These are phyloP conservation scores for Machimus rusticus DNA, from an alignment of 2,888 invertebrate species.

Conservation along the genomic window DNA sequence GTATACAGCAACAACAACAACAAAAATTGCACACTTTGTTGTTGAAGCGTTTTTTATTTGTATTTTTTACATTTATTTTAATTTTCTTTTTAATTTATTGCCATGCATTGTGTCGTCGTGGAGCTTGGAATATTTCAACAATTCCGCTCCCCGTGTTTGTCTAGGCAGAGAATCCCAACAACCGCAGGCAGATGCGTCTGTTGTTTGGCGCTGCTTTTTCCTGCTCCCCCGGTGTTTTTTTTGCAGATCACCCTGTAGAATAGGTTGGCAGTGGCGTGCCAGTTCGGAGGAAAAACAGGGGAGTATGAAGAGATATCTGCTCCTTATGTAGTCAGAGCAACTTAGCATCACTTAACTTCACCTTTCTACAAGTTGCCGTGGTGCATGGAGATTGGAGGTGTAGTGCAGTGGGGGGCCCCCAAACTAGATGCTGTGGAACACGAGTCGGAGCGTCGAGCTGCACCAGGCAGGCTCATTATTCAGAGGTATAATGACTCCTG, in stretches of 20 bases:
- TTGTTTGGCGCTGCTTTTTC: neutral
- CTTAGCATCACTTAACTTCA: slow-evolving; percentile 36
- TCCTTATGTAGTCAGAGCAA: slow-evolving; percentile 4
- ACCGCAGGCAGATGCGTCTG: slow-evolving; percentile 15
- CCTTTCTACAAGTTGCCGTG: slow-evolving; percentile 25
- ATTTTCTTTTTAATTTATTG: neutral
- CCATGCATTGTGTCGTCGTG: neutral
- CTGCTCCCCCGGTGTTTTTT: neutral
- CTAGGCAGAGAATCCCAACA: slow-evolving; percentile 6
- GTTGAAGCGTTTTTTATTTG: neutral
- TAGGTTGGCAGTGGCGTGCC: neutral
- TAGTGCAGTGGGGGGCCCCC: neutral
- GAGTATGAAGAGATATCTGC: neutral
- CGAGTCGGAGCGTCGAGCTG: neutral
- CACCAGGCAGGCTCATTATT: slow-evolving; percentile 13
- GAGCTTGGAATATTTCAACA: neutral
- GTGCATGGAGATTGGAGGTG: neutral
- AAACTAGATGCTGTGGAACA: neutral
- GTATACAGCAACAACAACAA: neutral
- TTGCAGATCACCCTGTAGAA: neutral
- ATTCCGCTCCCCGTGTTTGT: neutral
- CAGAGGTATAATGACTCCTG: slow-evolving; percentile 32
- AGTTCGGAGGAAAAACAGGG: neutral
- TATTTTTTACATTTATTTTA: neutral
- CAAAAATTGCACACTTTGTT: slow-evolving; percentile 6